Conservation (phyloP, 1,140 invertebrate genomes). For the Sarcophaga bullata region DNA sequence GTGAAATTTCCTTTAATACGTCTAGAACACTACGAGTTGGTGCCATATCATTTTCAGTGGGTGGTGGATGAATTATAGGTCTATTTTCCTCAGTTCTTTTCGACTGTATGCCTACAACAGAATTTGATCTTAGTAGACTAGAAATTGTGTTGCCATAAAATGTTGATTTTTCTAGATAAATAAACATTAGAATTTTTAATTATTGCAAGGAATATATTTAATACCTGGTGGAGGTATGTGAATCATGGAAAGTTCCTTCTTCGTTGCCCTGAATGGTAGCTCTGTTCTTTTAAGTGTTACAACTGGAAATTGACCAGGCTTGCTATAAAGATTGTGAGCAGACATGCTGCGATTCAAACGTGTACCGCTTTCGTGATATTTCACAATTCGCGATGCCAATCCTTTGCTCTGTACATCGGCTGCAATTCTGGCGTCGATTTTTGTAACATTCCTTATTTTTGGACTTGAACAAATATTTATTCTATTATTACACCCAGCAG, state of each 20-base stretch:
- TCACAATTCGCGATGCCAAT: slow-evolving; percentile 63
- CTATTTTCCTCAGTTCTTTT: slow-evolving; percentile 60
- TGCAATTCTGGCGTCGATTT: slow-evolving; percentile 61
- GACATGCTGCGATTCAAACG: slow-evolving; percentile 59
- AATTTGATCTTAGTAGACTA: slow-evolving; percentile 59
- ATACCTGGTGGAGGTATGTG: slow-evolving; percentile 65
- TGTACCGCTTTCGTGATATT: slow-evolving; percentile 62
- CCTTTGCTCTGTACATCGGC: slow-evolving; percentile 67
- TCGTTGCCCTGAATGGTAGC: slow-evolving; percentile 54
- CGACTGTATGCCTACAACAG: slow-evolving; percentile 50
- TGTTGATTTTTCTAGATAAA: slow-evolving; percentile 44
- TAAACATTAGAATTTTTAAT: slow-evolving; percentile 25
- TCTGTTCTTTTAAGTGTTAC: slow-evolving; percentile 58
- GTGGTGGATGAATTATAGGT: slow-evolving; percentile 60
- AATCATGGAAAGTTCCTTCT: slow-evolving; percentile 59
- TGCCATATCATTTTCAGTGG: slow-evolving; percentile 57
- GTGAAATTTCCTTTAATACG: slow-evolving; percentile 68
- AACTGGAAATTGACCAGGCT: slow-evolving; percentile 60
- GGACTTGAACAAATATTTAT: slow-evolving; percentile 44
- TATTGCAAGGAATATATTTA: neutral
- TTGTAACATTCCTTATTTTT: slow-evolving; percentile 54
- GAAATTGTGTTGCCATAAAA: slow-evolving; percentile 56
- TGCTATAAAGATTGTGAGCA: slow-evolving; percentile 57
- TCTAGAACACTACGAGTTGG: slow-evolving; percentile 67
- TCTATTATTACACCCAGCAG: neutral